Evolutionary conservation across 1,140 invertebrate species (phyloP), one percentile per base, ranked within the genome.

Genomic region (Heterodera carotae): DNA sequence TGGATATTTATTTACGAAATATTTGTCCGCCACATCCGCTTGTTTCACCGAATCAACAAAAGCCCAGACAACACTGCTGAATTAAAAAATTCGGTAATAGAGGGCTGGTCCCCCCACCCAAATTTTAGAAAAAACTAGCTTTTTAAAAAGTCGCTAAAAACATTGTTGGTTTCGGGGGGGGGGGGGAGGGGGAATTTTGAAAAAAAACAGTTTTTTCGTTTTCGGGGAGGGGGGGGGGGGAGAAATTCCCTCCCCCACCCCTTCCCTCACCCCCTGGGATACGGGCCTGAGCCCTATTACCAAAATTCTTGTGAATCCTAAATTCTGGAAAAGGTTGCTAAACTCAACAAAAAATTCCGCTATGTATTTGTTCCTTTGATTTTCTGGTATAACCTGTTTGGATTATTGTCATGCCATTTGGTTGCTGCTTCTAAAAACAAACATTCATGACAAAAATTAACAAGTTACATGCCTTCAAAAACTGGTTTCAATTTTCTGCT

Each of bases 401-500:
- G 93, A 87, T 94, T 94, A 84, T 92, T 92, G 86, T 92, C 91
- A 59, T 87, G 90, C 76, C 98, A 91, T 91, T 94, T 94, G 84
- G 93, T 92, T 29, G 95, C 93, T 39, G 95, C 93, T 89, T 98
- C 94, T 56, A 56, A 56, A 56, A 22, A 56, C 22, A 22, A 56
- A 53, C 4, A 56, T 43, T 43, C 6, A 43, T 43, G 6, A 8
- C 5, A 56, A 15, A 0, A 56, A 56, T 56, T 4, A 56, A 56
- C 15, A 53, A 56, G 22, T 53, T 22, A 12, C 10, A 22, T 43
- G 15, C 48, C 48, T 69, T 97, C 94, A 90, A 97, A 99, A 87
- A 97, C 93, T 39, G 97, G 97, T 83, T 93, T 93, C 85, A 99
- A 89, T 87, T 96, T 92, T 90, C 96, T 96, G 91, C 96, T 98